phyloP scores from a whole-genome alignment of 2,113 vertebrate genomes.

The Gymnobelideus leadbeateri region DNA sequence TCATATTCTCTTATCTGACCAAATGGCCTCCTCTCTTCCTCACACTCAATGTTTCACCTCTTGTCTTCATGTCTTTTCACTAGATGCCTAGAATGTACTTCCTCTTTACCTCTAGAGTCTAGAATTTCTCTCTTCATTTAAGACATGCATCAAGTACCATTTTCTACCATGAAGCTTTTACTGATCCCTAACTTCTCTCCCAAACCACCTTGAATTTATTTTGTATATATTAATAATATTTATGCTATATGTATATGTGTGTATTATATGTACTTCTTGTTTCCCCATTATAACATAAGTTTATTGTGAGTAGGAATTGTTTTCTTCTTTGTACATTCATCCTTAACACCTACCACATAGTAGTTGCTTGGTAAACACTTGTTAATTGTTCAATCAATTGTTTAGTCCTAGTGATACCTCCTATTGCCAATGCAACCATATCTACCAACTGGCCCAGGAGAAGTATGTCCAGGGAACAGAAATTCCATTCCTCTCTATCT shows the following conservation, averaged over 20 bases:
- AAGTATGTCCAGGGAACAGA: background rate
- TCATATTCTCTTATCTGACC: background rate
- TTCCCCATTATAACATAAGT: background rate
- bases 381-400: background rate
- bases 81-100: background rate
- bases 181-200: background rate
- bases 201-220: background rate
- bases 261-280: background rate
- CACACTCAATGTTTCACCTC: background rate
- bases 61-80: background rate
- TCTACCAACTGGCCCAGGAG: background rate
- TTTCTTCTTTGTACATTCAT: background rate
- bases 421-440: background rate
- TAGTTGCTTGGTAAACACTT: background rate
- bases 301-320: background rate
- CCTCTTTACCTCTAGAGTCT: background rate
- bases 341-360: background rate
- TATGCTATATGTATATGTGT: no score
- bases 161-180: background rate
- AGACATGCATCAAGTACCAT: background rate
- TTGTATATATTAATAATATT: background rate
- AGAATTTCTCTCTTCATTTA: background rate
- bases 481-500: background rate
- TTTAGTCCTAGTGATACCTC: background rate
- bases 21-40: background rate